A percentile compares a stretch with the other conserved stretches of the same genome.
These are phyloP conservation scores for Palythoa caribaeorum DNA, from an alignment of 92 coral and sea anemone species.

Conservation along the genomic window DNA sequence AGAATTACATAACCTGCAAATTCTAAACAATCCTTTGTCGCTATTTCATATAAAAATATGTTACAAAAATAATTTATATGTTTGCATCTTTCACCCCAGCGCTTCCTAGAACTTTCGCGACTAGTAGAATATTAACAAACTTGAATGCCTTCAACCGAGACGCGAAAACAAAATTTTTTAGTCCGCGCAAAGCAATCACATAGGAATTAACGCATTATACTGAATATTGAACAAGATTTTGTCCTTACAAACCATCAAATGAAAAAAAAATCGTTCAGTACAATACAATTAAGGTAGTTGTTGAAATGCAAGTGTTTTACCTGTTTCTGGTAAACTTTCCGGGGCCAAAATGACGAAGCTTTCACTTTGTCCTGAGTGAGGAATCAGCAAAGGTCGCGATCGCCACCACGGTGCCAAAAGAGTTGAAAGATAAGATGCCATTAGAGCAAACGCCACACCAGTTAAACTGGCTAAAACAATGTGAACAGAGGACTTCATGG, in stretches of 20 bases:
- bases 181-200: background rate
- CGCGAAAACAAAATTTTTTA: background rate
- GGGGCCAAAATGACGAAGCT: conserved; percentile 81
- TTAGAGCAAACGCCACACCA: conserved; percentile 83
- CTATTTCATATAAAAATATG: no score
- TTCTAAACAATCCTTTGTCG: no score
- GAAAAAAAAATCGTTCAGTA: background rate
- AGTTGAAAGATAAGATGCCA: conserved; percentile 81
- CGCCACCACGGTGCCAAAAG: conserved; percentile 66
- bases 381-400: conserved; percentile 72
- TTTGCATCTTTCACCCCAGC: background rate
- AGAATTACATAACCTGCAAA: no score
- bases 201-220: background rate
- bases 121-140: background rate
- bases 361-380: conserved; percentile 60
- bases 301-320: conserved; percentile 40
- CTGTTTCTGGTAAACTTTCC: conserved; percentile 62
- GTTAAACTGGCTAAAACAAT: conserved; percentile 78
- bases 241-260: background rate
- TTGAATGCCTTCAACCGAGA: background rate
- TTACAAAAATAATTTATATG: no score
- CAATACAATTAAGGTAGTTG: background rate
- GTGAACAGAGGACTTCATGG: conserved; percentile 66
- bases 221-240: background rate
- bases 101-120: background rate